phyloP scores from a whole-genome alignment of 2,113 vertebrate species.

The Oreotragus oreotragus region DNA sequence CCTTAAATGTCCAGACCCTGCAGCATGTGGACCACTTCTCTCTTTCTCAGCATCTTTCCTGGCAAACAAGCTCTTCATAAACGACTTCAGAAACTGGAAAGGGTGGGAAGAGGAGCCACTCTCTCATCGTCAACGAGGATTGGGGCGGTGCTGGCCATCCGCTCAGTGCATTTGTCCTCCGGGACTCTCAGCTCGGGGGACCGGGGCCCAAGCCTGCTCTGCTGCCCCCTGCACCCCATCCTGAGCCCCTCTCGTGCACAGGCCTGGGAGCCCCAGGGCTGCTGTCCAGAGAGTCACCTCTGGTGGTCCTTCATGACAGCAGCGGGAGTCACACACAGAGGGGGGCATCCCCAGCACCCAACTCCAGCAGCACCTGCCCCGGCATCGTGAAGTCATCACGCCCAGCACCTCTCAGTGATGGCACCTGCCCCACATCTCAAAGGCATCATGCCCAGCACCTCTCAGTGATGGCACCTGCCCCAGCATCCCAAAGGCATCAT shows the following conservation, averaged over 20 bases:
- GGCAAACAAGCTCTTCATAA: neutral
- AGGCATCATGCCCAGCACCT: rapidly evolving
- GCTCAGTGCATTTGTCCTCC: neutral
- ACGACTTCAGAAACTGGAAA: neutral
- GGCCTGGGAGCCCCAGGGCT: rapidly evolving
- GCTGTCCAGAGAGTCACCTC: neutral
- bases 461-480: neutral
- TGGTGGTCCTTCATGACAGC: neutral
- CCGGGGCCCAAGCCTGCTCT: rapidly evolving
- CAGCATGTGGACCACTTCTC: neutral
- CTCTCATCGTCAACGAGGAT: neutral
- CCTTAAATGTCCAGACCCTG: neutral
- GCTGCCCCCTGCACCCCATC: neutral
- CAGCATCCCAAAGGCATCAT: rapidly evolving
- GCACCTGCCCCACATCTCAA: neutral
- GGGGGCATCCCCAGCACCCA: neutral
- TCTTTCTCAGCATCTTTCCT: neutral
- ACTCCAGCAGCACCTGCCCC: neutral
- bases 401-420: too few relatives aligned
- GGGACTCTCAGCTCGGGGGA: neutral
- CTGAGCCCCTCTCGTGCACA: neutral
- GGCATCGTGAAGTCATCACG: neutral
- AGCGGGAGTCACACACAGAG: neutral
- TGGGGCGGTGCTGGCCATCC: too few relatives aligned
- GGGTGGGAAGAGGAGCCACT: neutral